Evolutionary conservation across 2,888 invertebrate genomes (phyloP).

Genomic region (Diaphora mendica): DNA sequence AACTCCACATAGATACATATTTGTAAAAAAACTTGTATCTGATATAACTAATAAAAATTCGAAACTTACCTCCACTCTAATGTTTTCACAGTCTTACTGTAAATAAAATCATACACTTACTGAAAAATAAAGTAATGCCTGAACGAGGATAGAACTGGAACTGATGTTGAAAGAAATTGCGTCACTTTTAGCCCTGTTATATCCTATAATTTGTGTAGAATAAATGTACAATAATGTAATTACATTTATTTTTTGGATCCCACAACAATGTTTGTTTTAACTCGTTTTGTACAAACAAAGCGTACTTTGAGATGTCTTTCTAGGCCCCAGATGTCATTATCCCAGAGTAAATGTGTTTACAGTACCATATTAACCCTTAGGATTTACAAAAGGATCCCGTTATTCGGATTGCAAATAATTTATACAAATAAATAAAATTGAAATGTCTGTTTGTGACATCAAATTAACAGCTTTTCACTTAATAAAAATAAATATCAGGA

Average conservation of each 20-base stretch:
- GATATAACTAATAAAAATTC: no score
- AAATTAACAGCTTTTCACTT: no score
- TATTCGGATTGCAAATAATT: not conserved
- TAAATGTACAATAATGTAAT: not conserved
- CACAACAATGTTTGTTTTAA: not conserved
- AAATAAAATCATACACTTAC: not conserved
- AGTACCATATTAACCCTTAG: not conserved
- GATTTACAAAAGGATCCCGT: not conserved
- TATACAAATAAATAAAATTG: no score
- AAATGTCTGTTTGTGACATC: no score
- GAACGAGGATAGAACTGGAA: not conserved
- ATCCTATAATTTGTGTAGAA: not conserved
- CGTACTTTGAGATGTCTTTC: not conserved
- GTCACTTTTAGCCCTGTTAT: not conserved
- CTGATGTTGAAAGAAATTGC: not conserved
- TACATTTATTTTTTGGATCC: not conserved
- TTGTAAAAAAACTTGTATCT: no score
- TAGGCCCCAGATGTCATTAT: not conserved
- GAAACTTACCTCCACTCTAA: no score
- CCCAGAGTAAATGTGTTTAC: not conserved
- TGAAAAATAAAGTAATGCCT: not conserved
- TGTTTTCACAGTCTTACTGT: no score
- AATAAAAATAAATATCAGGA: no score
- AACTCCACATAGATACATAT: no score
- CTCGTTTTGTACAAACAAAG: not conserved